Evolutionary conservation across 2,113 vertebrate genomes (phyloP).

Genomic region (Connochaetes taurinus): DNA sequence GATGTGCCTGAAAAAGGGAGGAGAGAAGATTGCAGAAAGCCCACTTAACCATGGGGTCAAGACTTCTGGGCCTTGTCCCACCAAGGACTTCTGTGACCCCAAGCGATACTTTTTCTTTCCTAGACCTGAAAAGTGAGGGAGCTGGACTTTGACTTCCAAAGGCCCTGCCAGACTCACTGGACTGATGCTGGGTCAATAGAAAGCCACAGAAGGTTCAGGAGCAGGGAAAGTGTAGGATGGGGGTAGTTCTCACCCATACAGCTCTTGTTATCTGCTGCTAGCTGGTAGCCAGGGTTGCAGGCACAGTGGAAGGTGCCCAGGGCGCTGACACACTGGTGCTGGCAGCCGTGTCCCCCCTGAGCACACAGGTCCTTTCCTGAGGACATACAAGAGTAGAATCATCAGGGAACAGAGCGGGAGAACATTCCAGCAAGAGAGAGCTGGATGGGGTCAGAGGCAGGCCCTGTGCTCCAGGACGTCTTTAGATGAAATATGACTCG

Average conservation of each 20-base stretch:
- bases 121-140: background rate
- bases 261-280: constrained; percentile 87
- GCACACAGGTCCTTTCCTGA: constrained; percentile 87
- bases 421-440: background rate
- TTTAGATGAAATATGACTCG: background rate
- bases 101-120: background rate
- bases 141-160: background rate
- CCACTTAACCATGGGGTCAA: background rate
- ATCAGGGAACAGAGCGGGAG: background rate
- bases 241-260: constrained; percentile 81
- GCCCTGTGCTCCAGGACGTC: background rate
- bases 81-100: background rate
- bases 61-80: background rate
- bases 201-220: background rate
- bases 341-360: constrained; percentile 87
- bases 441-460: background rate
- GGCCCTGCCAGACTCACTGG: background rate
- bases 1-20: background rate
- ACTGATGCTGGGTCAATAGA: background rate
- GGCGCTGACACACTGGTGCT: constrained; percentile 90
- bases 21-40: background rate
- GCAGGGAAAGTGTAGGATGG: background rate
- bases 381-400: constrained; percentile 53
- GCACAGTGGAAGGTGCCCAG: constrained; percentile 87
- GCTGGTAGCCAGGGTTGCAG: constrained; percentile 88